These are phyloP conservation scores for Vollenhovia emeryi DNA, from an alignment of 1,140 invertebrate species.

Conservation along the genomic window DNA sequence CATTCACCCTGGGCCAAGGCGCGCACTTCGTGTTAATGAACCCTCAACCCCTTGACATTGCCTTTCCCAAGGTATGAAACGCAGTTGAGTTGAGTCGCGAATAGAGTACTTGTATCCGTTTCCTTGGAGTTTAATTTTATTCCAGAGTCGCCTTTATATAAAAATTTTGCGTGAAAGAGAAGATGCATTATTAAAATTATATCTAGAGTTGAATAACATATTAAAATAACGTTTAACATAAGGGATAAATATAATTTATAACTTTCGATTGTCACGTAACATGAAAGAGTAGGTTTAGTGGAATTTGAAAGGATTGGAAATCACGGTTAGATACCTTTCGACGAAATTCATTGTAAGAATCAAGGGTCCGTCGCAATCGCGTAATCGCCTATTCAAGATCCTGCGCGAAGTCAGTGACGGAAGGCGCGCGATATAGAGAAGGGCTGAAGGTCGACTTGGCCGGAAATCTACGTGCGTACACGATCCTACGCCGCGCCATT, in stretches of 20 bases:
- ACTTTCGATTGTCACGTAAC: background rate
- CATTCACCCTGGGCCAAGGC: slow-evolving; percentile 56
- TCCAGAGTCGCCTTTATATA: background rate
- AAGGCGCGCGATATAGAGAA: slow-evolving; percentile 66
- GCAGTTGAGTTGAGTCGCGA: slow-evolving; percentile 22
- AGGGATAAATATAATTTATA: background rate
- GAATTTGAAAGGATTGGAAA: background rate
- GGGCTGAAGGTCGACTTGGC: slow-evolving; percentile 65
- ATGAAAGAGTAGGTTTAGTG: background rate
- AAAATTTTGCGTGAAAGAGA: background rate
- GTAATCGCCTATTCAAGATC: slow-evolving; percentile 52
- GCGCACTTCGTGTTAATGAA: slow-evolving; percentile 43
- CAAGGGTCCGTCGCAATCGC: background rate
- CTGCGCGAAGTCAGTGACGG: slow-evolving; percentile 59
- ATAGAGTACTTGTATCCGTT: background rate
- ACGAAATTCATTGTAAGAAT: background rate
- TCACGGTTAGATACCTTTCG: background rate
- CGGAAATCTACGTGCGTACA: slow-evolving; percentile 67
- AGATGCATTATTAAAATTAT: background rate
- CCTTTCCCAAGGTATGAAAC: slow-evolving; percentile 15
- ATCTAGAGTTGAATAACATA: background rate
- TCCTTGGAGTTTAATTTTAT: slow-evolving; percentile 4
- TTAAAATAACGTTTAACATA: background rate
- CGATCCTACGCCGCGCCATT: slow-evolving; percentile 57
- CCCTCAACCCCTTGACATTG: slow-evolving; percentile 42